Evolutionary conservation across 2,797 vertebrate genomes (phyloP), one percentile per base, ranked within the genome.

Genomic region (Sebastolobus altivelis): DNA sequence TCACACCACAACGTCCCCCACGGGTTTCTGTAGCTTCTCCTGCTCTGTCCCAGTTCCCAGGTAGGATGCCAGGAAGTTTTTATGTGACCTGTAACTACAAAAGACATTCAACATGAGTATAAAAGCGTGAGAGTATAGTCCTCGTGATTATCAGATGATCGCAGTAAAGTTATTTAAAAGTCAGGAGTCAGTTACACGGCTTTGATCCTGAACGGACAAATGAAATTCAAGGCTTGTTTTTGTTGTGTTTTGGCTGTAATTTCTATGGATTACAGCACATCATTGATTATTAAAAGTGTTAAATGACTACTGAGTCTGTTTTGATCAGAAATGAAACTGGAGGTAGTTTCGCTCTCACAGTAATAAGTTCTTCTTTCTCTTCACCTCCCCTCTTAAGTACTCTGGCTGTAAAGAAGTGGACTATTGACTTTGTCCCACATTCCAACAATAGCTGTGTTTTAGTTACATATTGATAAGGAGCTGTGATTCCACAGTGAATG

Each of bases 81-180:
- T 95, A 70, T 96, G 95, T 35, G 94, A 94, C 88, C 94, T 95
- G 87, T 96, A 96, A 90, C 95, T 96, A 68, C 40, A 86, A 68
- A 83, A 74, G 40, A 82, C 10, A 80, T 75, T 77, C 31, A 75
- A 20, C 3, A 5, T 90, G 31, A 88, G 62, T 8, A 80, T 65
- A 52, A 81, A 67, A 72, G 29, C 27, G 6, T 20, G 43, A 0
- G 2, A 31, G 20, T 10, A 6, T 6, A 38, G 5, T 35, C 3
- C 55, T 31, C 2, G 8, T 81, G 75, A 77, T 63, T 63, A 37
- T 87, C 73, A 83, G 43, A 60, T 74, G 75, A 87, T 37, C 16
- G 1, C 16, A 61, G 4, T 43, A 10, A 22, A 54, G 58, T 1
- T 6, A n/a, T 33, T 67, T 33, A 38, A 71, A 55, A 61, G 16